Base-by-base conservation (phyloP, 30 jellyfish, hydroid and myxozoan species). In the Hydractinia symbiolongicarpus region DNA sequence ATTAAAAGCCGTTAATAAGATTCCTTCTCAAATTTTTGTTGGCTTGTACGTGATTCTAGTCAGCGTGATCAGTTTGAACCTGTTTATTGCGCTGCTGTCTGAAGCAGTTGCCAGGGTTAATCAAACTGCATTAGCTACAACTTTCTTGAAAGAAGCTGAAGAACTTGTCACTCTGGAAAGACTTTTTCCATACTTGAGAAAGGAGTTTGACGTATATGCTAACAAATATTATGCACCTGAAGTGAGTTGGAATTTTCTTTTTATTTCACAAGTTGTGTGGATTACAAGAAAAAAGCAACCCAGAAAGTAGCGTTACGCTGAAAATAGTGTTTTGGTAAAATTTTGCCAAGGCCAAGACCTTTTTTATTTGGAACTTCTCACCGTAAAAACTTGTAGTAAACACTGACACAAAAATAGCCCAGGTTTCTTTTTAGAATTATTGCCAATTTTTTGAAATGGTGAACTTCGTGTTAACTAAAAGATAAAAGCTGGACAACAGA, bases 81-180 rank as follows among this genome's bases (percentile, higher is more conserved):
- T 71, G 54, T 71, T 71, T 67, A 71, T 71, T 50, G 80, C 80
- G 67, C 51, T 71, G 54, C 55, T 71, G 44, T 71, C 80, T 7
- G 80, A 71, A 53, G 80, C 80, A 15, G 61, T 71, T 49, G 69
- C 80, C 15, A 54, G 80, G 15, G 61, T 71, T 50, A 71, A 71
- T 58, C n/a, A 71, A 15, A 71, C 55, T 7, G 80, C 80, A n/a
- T 71, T 58, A 6, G 80, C 80, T 7, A 30, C 55, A n/a, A 60
- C 80, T 71, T 71, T 20, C 5, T 53, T 71, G 69, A 71, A 71
- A 50, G 80, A 71, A 50, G 80, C 80, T n/a, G 80, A 71, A 71
- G 80, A 71, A 50, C 55, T 71, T 7, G 40, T 50, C 8, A 20
- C 15, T 9, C 7, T 71, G 17, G 80, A 71, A 50, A 71, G 61